phyloP scores from a whole-genome alignment of 1,140 invertebrate genomes.

The Magallana gigas region DNA sequence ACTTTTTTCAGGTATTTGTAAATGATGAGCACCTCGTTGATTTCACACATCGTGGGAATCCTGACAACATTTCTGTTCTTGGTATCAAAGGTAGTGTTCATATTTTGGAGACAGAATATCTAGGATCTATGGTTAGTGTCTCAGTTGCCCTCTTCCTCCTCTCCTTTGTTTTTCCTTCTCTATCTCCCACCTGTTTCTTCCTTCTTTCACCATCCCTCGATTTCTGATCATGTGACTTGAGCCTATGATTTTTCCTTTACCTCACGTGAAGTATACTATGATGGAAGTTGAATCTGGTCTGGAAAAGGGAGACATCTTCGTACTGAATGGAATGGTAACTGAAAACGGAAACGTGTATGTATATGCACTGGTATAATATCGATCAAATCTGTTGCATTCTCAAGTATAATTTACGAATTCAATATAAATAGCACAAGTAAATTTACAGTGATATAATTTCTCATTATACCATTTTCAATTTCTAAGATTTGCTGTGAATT shows the following conservation, averaged over 20 bases:
- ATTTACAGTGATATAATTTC: not conserved
- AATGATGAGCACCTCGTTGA: conserved; percentile 66
- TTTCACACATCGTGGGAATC: conserved; percentile 63
- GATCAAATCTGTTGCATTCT: too few relatives aligned
- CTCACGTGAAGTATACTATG: not conserved
- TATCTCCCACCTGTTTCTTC: too few relatives aligned
- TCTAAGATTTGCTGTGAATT: conserved; percentile 84
- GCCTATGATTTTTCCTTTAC: not conserved
- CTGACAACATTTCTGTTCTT: not conserved
- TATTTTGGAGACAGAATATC: not conserved
- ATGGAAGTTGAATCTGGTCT: not conserved
- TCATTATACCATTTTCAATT: not conserved
- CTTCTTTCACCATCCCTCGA: too few relatives aligned
- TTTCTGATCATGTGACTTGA: not conserved
- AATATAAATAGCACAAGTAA: not conserved
- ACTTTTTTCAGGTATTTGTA: conserved; percentile 65
- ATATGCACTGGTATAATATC: not conserved
- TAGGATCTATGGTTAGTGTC: not conserved
- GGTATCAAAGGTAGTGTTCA: not conserved
- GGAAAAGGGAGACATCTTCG: not conserved
- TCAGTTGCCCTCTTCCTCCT: too few relatives aligned
- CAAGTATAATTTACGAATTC: not conserved
- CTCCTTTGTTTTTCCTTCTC: too few relatives aligned
- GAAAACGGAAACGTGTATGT: not conserved
- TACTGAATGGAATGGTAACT: not conserved